phyloP scores from a whole-genome alignment of 1,140 invertebrate species.

The Ceratina australensis region DNA sequence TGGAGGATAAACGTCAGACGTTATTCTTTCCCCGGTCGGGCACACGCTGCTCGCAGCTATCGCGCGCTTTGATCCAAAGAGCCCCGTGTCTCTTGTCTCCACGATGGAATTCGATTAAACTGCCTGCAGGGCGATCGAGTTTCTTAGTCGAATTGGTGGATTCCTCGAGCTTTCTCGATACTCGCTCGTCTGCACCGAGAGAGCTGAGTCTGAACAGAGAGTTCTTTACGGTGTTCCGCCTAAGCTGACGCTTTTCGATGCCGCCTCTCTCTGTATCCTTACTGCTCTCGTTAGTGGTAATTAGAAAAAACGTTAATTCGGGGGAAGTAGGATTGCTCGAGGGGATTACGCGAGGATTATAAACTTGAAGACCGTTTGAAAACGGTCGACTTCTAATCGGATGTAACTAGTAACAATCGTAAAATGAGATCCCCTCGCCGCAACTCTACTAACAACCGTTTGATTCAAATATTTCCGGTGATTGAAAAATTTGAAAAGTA shows the following conservation, averaged over 20 bases:
- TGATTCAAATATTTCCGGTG: no score
- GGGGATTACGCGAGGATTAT: conserved; percentile 58
- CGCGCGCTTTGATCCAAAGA: conserved; percentile 36
- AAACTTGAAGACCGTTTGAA: conserved; percentile 34
- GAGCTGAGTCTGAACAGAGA: conserved; percentile 42
- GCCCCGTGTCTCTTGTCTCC: conserved; percentile 22
- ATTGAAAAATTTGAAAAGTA: background rate
- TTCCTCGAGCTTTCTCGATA: conserved; percentile 52
- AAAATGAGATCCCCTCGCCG: background rate
- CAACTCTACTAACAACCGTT: no score
- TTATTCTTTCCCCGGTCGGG: conserved; percentile 8
- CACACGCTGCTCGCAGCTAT: conserved; percentile 9
- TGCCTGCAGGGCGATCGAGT: conserved; percentile 63
- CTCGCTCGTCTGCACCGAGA: conserved; percentile 12
- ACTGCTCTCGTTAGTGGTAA: conserved; percentile 47
- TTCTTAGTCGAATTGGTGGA: conserved; percentile 71
- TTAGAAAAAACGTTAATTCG: conserved; percentile 63
- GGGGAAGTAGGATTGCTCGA: background rate
- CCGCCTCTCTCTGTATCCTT: conserved; percentile 6
- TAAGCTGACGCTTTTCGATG: conserved; percentile 20
- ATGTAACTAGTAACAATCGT: background rate
- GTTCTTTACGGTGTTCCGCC: conserved; percentile 12
- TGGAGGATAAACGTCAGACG: conserved; percentile 16
- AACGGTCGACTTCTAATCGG: background rate
- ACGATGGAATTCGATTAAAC: conserved; percentile 74